Percentiles rank a stretch among this genome's conserved stretches.
These are phyloP conservation scores for Ambastaia sidthimunki DNA, from an alignment of 2,797 vertebrate genomes.

Conservation along the genomic window DNA sequence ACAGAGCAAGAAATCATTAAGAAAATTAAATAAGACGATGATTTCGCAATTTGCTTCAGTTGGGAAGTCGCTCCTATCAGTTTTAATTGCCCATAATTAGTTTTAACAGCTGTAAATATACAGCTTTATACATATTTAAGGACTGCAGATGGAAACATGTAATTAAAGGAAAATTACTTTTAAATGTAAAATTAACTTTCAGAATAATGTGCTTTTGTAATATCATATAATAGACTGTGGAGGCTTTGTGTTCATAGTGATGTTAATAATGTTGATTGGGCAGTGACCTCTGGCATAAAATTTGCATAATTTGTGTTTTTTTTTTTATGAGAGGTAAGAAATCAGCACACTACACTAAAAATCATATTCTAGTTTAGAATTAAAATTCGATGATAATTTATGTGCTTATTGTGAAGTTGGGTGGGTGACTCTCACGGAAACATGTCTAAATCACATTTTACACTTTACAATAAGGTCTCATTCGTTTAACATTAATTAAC, in stretches of 20 bases:
- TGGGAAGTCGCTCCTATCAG: conserved; percentile 17
- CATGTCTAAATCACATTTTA: no score
- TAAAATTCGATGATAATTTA: neutral
- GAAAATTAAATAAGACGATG: conserved; percentile 30
- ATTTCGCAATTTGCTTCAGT: conserved; percentile 28
- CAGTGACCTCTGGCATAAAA: neutral
- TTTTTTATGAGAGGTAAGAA: neutral
- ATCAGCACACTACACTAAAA: neutral
- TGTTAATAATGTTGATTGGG: no score
- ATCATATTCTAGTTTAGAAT: neutral
- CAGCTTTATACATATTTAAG: conserved; percentile 25
- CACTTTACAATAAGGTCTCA: no score
- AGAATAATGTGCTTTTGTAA: neutral
- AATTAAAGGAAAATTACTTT: neutral
- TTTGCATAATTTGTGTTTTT: neutral
- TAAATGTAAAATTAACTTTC: conserved; percentile 1
- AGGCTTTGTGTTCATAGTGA: neutral
- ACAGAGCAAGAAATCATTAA: neutral
- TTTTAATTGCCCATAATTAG: conserved; percentile 37
- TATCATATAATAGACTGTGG: neutral
- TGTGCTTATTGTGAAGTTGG: neutral
- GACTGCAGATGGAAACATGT: neutral
- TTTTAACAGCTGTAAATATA: conserved; percentile 16
- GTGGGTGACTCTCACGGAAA: neutral
- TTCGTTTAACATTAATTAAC: no score